phyloP scores from a whole-genome alignment of 64 coral and sea anemone genomes.

The Anthopleura sola region DNA sequence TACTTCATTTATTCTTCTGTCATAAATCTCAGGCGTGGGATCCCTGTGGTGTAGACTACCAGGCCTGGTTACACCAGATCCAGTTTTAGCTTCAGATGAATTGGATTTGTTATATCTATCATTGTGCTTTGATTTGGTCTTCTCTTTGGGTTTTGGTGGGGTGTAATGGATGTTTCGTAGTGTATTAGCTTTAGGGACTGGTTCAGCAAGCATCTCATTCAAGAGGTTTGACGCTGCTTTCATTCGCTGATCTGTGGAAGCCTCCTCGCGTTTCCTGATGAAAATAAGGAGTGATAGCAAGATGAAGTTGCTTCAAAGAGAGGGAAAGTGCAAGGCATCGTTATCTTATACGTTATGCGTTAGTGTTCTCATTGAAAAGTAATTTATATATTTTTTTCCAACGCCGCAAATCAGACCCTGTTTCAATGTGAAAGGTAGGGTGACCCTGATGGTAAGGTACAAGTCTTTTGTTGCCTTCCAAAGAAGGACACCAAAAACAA shows the following conservation, averaged over 20 bases:
- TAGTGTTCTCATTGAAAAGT: no score
- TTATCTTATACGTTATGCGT: no score
- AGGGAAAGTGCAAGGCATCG: no score
- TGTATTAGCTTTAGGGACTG: constrained; percentile 40
- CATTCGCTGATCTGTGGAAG: constrained; percentile 61
- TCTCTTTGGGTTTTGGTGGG: not conserved
- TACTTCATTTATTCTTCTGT: not conserved
- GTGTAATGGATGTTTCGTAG: constrained; percentile 60
- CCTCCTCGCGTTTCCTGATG: constrained; percentile 60
- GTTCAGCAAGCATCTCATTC: constrained; percentile 72
- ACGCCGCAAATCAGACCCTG: no score
- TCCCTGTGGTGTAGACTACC: not conserved
- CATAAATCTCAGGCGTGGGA: not conserved
- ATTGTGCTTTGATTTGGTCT: not conserved
- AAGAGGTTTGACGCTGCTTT: constrained; percentile 69
- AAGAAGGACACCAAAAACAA: no score
- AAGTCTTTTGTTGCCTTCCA: no score
- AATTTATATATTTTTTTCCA: no score
- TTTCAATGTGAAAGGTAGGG: no score
- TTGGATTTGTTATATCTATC: constrained; percentile 10
- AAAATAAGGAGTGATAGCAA: not conserved
- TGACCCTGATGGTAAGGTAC: no score
- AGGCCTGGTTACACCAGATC: not conserved
- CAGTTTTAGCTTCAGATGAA: not conserved
- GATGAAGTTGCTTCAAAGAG: no score